Evolutionary conservation across 2,888 invertebrate genomes (phyloP).

Genomic region (Drosophila paramelanica): DNA sequence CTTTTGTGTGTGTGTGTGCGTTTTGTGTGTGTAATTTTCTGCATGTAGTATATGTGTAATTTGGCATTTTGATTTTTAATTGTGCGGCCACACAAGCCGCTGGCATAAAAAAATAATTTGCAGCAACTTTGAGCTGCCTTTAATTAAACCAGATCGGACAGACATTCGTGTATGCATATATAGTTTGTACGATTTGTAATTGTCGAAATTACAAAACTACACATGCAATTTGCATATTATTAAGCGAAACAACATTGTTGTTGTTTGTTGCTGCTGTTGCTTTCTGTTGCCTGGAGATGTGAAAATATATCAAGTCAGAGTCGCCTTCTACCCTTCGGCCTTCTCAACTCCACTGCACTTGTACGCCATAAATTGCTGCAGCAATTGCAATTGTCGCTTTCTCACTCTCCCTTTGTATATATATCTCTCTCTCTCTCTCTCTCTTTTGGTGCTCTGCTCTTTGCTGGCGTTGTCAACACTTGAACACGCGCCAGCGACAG

Average conservation of each 20-base stretch:
- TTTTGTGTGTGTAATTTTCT: conserved; percentile 68
- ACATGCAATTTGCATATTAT: conserved; percentile 77
- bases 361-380: conserved; percentile 64
- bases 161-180: background rate
- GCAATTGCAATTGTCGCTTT: conserved; percentile 76
- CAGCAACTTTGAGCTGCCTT: conserved; percentile 52
- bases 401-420: background rate
- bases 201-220: conserved; percentile 67
- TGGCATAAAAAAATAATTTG: conserved; percentile 71
- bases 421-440: background rate
- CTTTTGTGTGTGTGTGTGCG: conserved; percentile 16
- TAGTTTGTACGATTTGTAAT: conserved; percentile 54
- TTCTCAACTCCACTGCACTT: conserved; percentile 19
- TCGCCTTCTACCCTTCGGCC: conserved; percentile 21
- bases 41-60: conserved; percentile 77
- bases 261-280: conserved; percentile 17
- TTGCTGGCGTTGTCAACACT: conserved; percentile 70
- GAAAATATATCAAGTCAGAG: conserved; percentile 54
- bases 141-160: conserved; percentile 57
- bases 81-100: conserved; percentile 67
- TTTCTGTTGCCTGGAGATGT: conserved; percentile 33
- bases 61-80: conserved; percentile 78
- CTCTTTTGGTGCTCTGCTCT: conserved; percentile 19
- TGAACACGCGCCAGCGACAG: conserved; percentile 76
- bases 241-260: conserved; percentile 36